Base-by-base conservation (phyloP, 2,888 invertebrate species). In the Apantesis nais region DNA sequence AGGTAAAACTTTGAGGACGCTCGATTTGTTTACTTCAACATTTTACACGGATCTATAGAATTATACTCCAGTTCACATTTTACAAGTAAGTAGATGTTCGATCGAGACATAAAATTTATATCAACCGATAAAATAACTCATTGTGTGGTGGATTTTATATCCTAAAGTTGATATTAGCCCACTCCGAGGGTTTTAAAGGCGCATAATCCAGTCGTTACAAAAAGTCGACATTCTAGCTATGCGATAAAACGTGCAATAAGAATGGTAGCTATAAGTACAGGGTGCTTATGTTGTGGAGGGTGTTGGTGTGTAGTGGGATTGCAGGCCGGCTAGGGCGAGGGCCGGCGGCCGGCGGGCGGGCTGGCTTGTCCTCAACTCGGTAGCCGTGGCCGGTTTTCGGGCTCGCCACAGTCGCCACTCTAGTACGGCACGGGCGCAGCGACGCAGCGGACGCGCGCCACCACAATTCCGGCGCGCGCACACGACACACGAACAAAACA, bases 341-440 rank as follows among this genome's bases (percentile, higher is more conserved):
- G 86, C 85, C 72, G 67, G 67, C 83, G 84, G 88, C 70, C 77
- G 78, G 78, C 81, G 77, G 67, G 79, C 80, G 76, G 85, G 85
- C 84, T 82, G 86, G 86, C 84, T 83, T 86, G 86, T 86, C 86
- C 86, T 85, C 86, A 88, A 85, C 85, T 84, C 87, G 85, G 88
- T 90, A 89, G 88, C 90, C 85, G 76, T 82, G 86, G 86, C 87
- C 86, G 88, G 86, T 83, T 84, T 87, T 85, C 75, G 67, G 73
- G 72, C 72, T 72, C 72, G 85, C 81, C 84, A 80, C 67, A 69
- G 52, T 82, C 81, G 82, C 82, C 80, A 79, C 83, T 83, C 91
- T 93, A 94, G 94, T 94, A 93, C 89, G 87, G 89, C 89, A 92
- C 93, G 86, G 86, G 86, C 90, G 84, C 83, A 91, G 85, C 84